Percentiles rank a stretch among this genome's conserved stretches.
Conservation (phyloP, 1,140 invertebrate genomes). For the Chrysoperla carnea region DNA sequence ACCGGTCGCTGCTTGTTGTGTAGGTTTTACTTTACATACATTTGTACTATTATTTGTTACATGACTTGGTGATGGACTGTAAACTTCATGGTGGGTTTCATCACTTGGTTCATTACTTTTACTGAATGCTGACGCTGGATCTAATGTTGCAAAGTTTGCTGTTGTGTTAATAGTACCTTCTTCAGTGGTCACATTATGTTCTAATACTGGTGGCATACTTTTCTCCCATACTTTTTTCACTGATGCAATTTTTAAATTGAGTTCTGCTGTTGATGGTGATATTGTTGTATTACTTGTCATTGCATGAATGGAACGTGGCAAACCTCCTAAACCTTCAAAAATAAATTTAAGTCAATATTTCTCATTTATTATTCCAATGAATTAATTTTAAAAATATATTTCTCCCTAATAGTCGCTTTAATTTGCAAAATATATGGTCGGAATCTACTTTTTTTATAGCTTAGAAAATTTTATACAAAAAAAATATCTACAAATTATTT, state of each 20-base stretch:
- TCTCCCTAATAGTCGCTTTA: too few species aligned
- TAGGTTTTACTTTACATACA: constrained; percentile 60
- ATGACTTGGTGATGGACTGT: constrained; percentile 27
- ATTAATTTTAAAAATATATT: too few species aligned
- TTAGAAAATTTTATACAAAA: too few species aligned
- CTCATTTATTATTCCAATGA: too few species aligned
- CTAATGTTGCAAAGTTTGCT: constrained; percentile 26
- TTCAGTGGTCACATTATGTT: constrained; percentile 31
- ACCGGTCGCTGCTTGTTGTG: constrained; percentile 39
- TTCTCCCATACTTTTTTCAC: constrained; percentile 82
- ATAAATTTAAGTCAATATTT: too few species aligned
- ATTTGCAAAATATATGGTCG: too few species aligned
- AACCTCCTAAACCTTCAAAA: constrained; percentile 27
- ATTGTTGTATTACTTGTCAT: constrained; percentile 36
- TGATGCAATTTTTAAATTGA: constrained; percentile 86
- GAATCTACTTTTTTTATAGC: too few species aligned
- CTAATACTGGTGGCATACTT: constrained; percentile 45
- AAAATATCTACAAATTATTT: too few species aligned
- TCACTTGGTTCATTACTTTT: constrained; percentile 20
- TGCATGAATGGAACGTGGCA: constrained; percentile 39
- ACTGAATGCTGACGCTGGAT: constrained; percentile 15
- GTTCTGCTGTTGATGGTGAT: constrained; percentile 62
- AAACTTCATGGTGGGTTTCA: constrained; percentile 29
- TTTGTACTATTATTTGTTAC: constrained; percentile 33
- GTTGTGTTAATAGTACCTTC: constrained; percentile 26